Conservation (phyloP, 2,888 invertebrate species). For the Falcaria lacertinaria region DNA sequence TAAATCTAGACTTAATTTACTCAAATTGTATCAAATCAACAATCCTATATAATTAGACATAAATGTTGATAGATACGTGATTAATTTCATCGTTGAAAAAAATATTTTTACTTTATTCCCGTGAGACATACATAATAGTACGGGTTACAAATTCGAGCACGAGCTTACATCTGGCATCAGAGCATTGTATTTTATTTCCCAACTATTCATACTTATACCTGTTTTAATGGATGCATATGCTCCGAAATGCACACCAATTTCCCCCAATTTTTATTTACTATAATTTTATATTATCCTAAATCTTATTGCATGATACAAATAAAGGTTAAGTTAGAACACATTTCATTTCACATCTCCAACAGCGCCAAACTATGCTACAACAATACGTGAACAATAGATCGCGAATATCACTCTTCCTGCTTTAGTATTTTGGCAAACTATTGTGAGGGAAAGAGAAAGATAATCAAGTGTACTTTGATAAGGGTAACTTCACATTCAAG, state of each 20-base stretch:
- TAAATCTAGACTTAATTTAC: too few relatives aligned
- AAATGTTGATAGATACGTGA: too few relatives aligned
- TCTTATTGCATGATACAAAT: slow-evolving; percentile 7
- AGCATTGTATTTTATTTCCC: slow-evolving; percentile 24
- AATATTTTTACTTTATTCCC: background rate
- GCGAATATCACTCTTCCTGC: background rate
- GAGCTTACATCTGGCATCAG: background rate
- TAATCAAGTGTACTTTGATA: background rate
- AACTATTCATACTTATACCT: slow-evolving; percentile 22
- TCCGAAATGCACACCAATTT: slow-evolving; percentile 25
- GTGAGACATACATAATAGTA: background rate
- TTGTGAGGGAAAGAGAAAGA: background rate
- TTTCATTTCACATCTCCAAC: too few relatives aligned
- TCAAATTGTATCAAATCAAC: background rate
- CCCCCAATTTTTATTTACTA: slow-evolving; percentile 9
- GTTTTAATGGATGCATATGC: slow-evolving; percentile 34
- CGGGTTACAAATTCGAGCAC: background rate
- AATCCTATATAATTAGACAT: too few relatives aligned
- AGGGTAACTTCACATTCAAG: background rate
- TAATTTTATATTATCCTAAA: slow-evolving; percentile 21
- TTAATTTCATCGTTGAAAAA: too few relatives aligned
- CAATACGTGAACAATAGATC: too few relatives aligned
- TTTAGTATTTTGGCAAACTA: background rate
- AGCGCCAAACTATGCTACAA: too few relatives aligned
- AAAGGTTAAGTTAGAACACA: too few relatives aligned